phyloP scores from a whole-genome alignment of 2,888 invertebrate species.

The Macaria notata region DNA sequence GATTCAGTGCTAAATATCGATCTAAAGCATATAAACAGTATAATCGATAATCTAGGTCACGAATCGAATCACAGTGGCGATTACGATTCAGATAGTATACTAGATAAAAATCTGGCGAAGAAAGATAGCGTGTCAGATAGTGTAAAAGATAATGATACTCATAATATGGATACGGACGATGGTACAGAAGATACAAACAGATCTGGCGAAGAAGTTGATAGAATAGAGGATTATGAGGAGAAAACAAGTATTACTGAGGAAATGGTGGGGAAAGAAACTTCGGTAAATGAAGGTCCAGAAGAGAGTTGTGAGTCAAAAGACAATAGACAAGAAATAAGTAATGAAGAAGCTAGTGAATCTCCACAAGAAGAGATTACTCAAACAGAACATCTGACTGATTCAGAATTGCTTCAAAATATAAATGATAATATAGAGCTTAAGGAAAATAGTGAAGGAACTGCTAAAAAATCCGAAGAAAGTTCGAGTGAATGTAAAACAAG shows the following conservation, averaged over 20 bases:
- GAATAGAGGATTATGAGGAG: conserved; percentile 1
- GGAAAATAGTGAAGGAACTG: conserved; percentile 2
- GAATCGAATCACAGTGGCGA: conserved; percentile 22
- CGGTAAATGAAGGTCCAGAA: not conserved
- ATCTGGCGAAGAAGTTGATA: conserved; percentile 1
- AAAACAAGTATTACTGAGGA: not conserved
- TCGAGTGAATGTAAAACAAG: not conserved
- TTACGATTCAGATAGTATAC: conserved; percentile 24
- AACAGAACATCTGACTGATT: not conserved
- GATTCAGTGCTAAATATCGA: conserved; percentile 27
- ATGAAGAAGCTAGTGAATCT: not conserved
- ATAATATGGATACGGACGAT: not conserved
- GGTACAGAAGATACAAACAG: not conserved
- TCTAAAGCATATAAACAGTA: conserved; percentile 33
- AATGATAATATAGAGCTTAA: not conserved
- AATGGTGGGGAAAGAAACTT: too few relatives aligned
- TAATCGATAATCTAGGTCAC: conserved; percentile 46
- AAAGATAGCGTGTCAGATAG: conserved; percentile 6
- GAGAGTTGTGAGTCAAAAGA: not conserved
- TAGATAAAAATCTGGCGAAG: conserved; percentile 12
- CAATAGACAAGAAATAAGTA: not conserved
- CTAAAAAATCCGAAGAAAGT: not conserved
- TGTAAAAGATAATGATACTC: not conserved
- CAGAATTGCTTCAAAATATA: not conserved
- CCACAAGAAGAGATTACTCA: not conserved